Evolutionary conservation across 1,140 invertebrate genomes (phyloP), one percentile per base, ranked within the genome.

Genomic region (Drosophila willistoni): DNA sequence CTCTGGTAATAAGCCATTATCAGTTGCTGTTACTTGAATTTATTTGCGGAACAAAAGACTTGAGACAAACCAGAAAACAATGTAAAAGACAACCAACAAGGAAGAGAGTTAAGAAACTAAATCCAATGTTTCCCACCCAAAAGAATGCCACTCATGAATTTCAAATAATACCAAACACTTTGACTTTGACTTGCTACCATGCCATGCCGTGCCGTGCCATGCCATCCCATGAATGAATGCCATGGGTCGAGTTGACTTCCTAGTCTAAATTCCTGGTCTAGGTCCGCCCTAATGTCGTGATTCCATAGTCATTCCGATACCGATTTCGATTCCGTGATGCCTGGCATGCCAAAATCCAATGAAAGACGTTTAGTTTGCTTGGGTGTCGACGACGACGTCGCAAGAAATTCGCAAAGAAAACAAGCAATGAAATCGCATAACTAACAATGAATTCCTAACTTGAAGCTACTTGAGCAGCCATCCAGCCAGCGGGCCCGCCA

Each of bases 351-450:
- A 89, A 87, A 87, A 87, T 87, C 84, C 84, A 89, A 87, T 87
- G 84, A 84, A 89, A 87, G 84, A 80, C 84, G 84, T 87, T 87
- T 89, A 87, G 84, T 84, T 87, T 65, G 76, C 76, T 64, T 77
- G 67, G 76, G 62, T 85, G 67, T 71, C 73, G 68, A 68, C 76
- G 68, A 68, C 76, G 71, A 77, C 56, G 69, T 80, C 71, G 68
- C 73, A 63, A 81, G 80, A 79, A 89, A 90, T 84, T 90, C 84
- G 77, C 62, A 84, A 89, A 89, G 85, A 89, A 89, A 89, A 89
- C 84, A 89, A 89, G 84, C 84, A 89, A 89, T 90, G 84, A 89
- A 89, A 89, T 89, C 84, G 84, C 84, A 89, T 89, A 89, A 89
- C 84, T 89, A 90, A 89, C 85, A 89, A 89, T 89, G 84, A 84